These are phyloP conservation scores for Euclidia mi DNA, from an alignment of 2,888 invertebrate genomes.

Conservation along the genomic window DNA sequence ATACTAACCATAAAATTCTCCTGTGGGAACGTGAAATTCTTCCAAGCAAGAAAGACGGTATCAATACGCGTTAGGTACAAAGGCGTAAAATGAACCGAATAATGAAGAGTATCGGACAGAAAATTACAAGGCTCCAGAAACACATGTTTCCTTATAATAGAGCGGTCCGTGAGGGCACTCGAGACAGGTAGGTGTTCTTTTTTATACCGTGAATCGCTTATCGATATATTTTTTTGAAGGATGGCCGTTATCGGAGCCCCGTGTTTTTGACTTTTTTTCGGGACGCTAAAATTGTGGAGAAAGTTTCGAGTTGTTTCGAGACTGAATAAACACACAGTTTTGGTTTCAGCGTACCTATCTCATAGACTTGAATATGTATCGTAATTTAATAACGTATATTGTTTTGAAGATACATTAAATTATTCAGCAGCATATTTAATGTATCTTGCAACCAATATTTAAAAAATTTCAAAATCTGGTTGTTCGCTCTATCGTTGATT, in stretches of 20 bases:
- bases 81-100: constrained; percentile 64
- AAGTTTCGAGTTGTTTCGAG: too few species aligned
- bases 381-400: too few species aligned
- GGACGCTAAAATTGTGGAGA: too few species aligned
- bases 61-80: constrained; percentile 49
- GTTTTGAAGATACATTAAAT: too few species aligned
- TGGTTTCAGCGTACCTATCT: too few species aligned
- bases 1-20: too few species aligned
- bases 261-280: constrained; percentile 7
- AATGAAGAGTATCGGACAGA: constrained; percentile 65
- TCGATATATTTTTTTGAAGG: constrained; percentile 42
- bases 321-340: too few species aligned
- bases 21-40: constrained; percentile 36
- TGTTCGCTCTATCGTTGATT: too few species aligned
- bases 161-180: constrained; percentile 43
- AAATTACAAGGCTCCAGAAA: constrained; percentile 64
- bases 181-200: constrained; percentile 42
- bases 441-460: too few species aligned
- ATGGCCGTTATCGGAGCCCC: constrained; percentile 20
- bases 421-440: too few species aligned
- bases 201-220: constrained; percentile 42
- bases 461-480: too few species aligned
- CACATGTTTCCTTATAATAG: constrained; percentile 66
- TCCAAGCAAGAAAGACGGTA: constrained; percentile 43
- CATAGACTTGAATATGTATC: too few species aligned